Evolutionary conservation across 2,113 vertebrate genomes (phyloP).

Genomic region (Sceloporus tristichus): DNA sequence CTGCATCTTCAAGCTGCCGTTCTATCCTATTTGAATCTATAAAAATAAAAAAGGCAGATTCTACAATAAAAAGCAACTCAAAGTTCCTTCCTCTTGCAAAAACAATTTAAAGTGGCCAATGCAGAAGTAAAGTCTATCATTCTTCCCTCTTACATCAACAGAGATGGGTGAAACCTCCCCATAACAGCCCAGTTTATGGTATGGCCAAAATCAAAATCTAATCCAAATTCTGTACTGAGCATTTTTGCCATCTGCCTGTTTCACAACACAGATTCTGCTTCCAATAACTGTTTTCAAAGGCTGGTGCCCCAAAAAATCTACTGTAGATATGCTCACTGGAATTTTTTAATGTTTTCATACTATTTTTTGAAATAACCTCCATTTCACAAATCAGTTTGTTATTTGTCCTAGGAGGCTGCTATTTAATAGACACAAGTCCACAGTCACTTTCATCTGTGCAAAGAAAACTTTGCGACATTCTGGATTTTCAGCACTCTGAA

Average conservation of each 20-base stretch:
- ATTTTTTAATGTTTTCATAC: not conserved
- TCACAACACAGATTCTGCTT: not conserved
- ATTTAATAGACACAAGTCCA: conserved; percentile 2
- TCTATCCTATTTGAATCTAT: conserved; percentile 91
- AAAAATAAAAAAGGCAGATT: not conserved
- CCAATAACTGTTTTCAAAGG: not conserved
- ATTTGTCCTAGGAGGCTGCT: not conserved
- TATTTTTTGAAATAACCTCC: not conserved
- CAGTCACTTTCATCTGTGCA: not conserved
- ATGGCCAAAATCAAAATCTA: not conserved
- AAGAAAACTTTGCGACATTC: not conserved
- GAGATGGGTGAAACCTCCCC: not conserved
- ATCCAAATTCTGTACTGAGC: not conserved
- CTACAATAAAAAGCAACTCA: not conserved
- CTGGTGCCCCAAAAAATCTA: conserved; percentile 4
- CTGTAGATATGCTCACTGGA: not conserved
- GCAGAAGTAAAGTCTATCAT: not conserved
- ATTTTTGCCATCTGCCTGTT: not conserved
- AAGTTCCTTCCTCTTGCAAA: not conserved
- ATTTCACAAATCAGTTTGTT: not conserved
- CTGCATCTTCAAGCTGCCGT: conserved; percentile 90
- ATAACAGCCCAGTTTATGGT: not conserved
- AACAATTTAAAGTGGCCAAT: not conserved
- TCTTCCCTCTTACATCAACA: not conserved
- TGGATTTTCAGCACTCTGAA: not conserved